A percentile compares a stretch with the other conserved stretches of the same genome.
Conservation (phyloP, 2,113 vertebrate genomes). For the Murina feae region DNA sequence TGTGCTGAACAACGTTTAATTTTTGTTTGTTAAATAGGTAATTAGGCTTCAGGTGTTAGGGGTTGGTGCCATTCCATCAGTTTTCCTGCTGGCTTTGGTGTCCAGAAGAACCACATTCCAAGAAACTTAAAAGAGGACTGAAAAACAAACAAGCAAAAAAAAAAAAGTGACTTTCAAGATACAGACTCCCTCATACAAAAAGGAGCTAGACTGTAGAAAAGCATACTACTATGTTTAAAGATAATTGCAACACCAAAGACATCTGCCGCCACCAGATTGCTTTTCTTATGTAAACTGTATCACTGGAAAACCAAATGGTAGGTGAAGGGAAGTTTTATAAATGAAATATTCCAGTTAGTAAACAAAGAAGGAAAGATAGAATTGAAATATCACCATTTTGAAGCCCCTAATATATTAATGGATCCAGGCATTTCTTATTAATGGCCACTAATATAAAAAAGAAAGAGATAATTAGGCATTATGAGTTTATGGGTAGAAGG, state of each 20-base stretch:
- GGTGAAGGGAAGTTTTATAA: neutral
- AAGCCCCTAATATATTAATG: neutral
- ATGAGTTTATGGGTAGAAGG: neutral
- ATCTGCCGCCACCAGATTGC: neutral
- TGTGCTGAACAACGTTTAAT: neutral
- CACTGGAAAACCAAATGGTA: neutral
- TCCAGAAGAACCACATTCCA: neutral
- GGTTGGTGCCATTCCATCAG: neutral
- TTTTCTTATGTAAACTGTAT: neutral
- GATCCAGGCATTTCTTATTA: neutral
- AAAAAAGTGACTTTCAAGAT: neutral
- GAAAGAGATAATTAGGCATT: neutral
- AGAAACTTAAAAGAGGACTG: neutral
- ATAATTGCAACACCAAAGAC: neutral
- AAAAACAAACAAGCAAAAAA: neutral
- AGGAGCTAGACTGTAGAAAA: neutral
- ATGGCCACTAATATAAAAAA: neutral
- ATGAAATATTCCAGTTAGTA: conserved; percentile 8
- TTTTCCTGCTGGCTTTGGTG: neutral
- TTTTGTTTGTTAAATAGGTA: neutral
- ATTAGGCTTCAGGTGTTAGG: neutral
- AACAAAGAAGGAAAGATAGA: neutral
- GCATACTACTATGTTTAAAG: neutral
- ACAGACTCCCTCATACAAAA: neutral
- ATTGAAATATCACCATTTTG: neutral